A percentile compares a stretch with the other conserved stretches of the same genome.
Evolutionary conservation across 2,888 invertebrate species (phyloP).

Genomic region (Rhamnusium bicolor): DNA sequence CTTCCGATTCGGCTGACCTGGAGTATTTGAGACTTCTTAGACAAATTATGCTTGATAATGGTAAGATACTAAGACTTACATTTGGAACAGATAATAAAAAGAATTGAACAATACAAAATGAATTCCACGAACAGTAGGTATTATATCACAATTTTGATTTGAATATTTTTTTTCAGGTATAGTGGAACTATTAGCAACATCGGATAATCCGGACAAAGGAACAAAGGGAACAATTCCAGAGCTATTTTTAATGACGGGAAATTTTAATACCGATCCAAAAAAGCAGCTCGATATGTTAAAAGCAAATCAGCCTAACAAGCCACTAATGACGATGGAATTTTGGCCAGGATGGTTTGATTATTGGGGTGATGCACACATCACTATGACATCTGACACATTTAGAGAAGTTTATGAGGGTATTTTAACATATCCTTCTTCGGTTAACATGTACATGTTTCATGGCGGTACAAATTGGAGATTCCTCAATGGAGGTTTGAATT

Average conservation of each 20-base stretch:
- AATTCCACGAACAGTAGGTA: no score
- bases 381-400: slow-evolving; percentile 50
- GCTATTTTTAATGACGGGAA: slow-evolving; percentile 72
- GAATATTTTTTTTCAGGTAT: slow-evolving; percentile 56
- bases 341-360: slow-evolving; percentile 77
- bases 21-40: slow-evolving; percentile 70
- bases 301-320: slow-evolving; percentile 70
- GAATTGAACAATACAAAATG: neutral
- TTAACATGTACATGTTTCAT: slow-evolving; percentile 94
- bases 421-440: slow-evolving; percentile 72
- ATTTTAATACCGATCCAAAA: slow-evolving; percentile 70
- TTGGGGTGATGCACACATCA: slow-evolving; percentile 69
- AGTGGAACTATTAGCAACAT: slow-evolving; percentile 72
- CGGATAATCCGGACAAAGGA: slow-evolving; percentile 68
- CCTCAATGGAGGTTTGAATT: slow-evolving; percentile 65
- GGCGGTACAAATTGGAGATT: slow-evolving; percentile 92
- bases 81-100: no score
- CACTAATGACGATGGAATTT: slow-evolving; percentile 74
- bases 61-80: slow-evolving; percentile 48
- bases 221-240: slow-evolving; percentile 58
- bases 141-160: no score
- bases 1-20: slow-evolving; percentile 52
- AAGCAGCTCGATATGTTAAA: slow-evolving; percentile 69
- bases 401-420: slow-evolving; percentile 53
- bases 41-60: slow-evolving; percentile 63